A percentile compares a stretch with the other conserved stretches of the same genome.
phyloP scores from a whole-genome alignment of 2,888 invertebrate genomes.

The Suillia variegata region DNA sequence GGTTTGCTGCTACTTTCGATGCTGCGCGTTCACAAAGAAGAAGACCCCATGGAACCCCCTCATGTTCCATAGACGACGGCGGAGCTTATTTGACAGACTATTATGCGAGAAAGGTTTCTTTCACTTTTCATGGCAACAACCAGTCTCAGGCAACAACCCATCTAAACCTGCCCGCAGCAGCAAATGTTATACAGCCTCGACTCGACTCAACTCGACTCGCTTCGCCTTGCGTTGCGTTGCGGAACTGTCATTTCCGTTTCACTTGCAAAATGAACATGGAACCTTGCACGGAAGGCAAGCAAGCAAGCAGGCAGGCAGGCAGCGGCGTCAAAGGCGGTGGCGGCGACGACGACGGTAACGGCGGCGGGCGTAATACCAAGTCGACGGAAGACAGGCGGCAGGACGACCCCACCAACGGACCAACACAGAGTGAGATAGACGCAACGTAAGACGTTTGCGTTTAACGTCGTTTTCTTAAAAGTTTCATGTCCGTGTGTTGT shows the following conservation, averaged over 20 bases:
- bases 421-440: slow-evolving; percentile 19
- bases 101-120: slow-evolving; percentile 58
- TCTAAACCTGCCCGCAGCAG: slow-evolving; percentile 8
- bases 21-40: not conserved
- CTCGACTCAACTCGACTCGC: too few relatives aligned
- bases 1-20: not conserved
- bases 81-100: slow-evolving; percentile 48
- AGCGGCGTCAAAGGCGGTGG: slow-evolving; percentile 9
- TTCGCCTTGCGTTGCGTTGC: slow-evolving; percentile 42
- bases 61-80: not conserved
- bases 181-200: slow-evolving; percentile 17
- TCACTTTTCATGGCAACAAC: slow-evolving; percentile 47
- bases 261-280: slow-evolving; percentile 51
- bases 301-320: slow-evolving; percentile 7
- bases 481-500: slow-evolving; percentile 42
- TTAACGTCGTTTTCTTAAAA: slow-evolving; percentile 50
- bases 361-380: slow-evolving; percentile 18
- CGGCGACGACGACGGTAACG: slow-evolving; percentile 21
- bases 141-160: slow-evolving; percentile 8
- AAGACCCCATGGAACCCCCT: not conserved
- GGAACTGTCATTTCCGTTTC: slow-evolving; percentile 59
- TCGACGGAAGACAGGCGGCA: slow-evolving; percentile 22
- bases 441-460: slow-evolving; percentile 34
- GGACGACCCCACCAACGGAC: slow-evolving; percentile 7
- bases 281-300: slow-evolving; percentile 46